Evolutionary conservation across 2,888 invertebrate species (phyloP), one percentile per base, ranked within the genome.

Genomic region (Acleris cristana): DNA sequence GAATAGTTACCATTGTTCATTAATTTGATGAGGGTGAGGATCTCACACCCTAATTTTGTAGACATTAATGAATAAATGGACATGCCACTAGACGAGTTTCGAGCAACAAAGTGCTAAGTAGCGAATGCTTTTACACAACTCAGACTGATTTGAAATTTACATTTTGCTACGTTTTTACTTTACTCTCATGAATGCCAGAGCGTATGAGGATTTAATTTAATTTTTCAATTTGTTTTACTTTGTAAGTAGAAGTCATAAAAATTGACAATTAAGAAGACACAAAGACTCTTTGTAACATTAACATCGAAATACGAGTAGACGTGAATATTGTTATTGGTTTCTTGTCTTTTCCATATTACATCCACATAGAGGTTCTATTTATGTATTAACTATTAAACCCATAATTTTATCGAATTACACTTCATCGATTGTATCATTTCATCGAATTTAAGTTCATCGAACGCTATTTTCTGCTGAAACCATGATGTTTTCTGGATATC

Each of bases 51-150:
- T 77, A 82, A 81, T 81, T 84, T 76, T 78, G 79, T 75, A 76
- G 74, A 76, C 82, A 81, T 83, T 83, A 84, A 86, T 84, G 81
- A 82, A 86, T 85, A 81, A 80, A 84, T 82, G 80, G 77, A 81
- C 74, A 79, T 77, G 72, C 72, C 77, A 74, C 75, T 75, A 77
- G 74, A 75, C 73, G 73, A 76, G 75, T 48, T 48, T 48, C 6
- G 8, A 7, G 71, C 60, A 72, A 61, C 69, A 69, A 69, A 67
- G 64, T 53, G 58, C 23, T 65, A 65, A 65, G 60, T 19, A 56
- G 65, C n/a, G 51, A 51, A 65, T 44, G 65, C 65, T 65, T 65
- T 65, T 44, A 61, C 21, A 49, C 45, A 26, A 58, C 49, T 34
- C 64, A 18, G 12, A 60, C 66, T 62, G 48, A 57, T 67, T 62